Evolutionary conservation across 2,113 vertebrate genomes (phyloP), one percentile per base, ranked within the genome.

Genomic region (Fulmarus glacialis): DNA sequence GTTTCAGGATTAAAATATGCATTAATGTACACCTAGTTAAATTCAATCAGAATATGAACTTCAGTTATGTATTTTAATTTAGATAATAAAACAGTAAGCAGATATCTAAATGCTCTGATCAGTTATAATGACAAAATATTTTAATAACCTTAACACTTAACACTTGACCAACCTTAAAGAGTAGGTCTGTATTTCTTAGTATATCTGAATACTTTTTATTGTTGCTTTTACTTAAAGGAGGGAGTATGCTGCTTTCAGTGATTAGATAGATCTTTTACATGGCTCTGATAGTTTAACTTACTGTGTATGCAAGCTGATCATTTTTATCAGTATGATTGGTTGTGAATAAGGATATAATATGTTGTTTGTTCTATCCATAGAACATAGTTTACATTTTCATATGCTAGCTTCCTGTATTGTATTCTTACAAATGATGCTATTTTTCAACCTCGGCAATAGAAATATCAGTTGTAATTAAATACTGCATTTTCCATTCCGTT

Each of bases 11-110:
- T 89, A 53, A 95, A 79, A 6, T 75, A 77, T 63, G 15, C 79
- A 27, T 88, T 94, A 91, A 90, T 70, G 34, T 84, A 74, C 53
- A 89, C 53, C 82, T 95, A 82, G 68, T 88, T 89, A 95, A 97
- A 96, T 95, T 92, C 38, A 77, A 42, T 95, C 90, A 91, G 73
- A 97, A 87, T 87, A 83, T 82, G 66, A 95, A 87, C 48, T 84
- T 96, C 90, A 95, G 45, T 77, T 93, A 77, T 20, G 36, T 84
- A 38, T 81, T 93, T 93, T 89, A 87, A 74, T 91, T 96, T 83
- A 45, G 50, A 88, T 66, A 96, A 87, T 95, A 91, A 97, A 96
- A 77, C 56, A 90, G 90, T 93, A 75, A 88, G 90, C 62, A 48
- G 66, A 87, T 70, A 83, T 79, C 55, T 91, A 94, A 91, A 66